These are phyloP conservation scores for Tetragonula clypearis DNA, from an alignment of 1,140 invertebrate species.

Conservation along the genomic window DNA sequence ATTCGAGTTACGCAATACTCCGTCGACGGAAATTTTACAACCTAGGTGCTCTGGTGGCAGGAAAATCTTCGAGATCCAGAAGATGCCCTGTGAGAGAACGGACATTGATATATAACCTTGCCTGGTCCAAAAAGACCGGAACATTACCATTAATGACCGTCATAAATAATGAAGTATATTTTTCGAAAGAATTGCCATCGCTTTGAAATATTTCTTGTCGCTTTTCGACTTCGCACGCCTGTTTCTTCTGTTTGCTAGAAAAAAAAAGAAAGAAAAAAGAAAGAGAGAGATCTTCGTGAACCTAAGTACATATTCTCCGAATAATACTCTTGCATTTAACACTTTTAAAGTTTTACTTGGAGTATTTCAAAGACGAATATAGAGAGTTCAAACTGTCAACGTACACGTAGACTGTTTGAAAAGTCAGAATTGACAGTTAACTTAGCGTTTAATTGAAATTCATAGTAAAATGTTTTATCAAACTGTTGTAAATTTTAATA, in stretches of 20 bases:
- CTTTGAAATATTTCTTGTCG: background rate
- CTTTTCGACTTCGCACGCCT: background rate
- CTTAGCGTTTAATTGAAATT: too few species aligned
- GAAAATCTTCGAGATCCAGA: background rate
- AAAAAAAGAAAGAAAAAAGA: background rate
- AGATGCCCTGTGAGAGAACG: slow-evolving; percentile 5
- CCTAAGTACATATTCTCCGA: background rate
- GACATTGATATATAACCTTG: slow-evolving; percentile 68
- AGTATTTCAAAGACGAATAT: background rate
- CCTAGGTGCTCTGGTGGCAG: slow-evolving; percentile 1
- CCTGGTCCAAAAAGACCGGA: slow-evolving; percentile 62
- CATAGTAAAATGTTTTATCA: too few species aligned
- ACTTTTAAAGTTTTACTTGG: background rate
- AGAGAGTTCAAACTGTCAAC: too few species aligned
- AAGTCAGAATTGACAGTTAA: background rate
- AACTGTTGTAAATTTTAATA: too few species aligned
- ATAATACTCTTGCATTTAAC: background rate
- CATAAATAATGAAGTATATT: slow-evolving; percentile 66
- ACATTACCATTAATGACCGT: slow-evolving; percentile 69
- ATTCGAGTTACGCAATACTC: background rate
- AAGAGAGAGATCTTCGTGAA: too few species aligned
- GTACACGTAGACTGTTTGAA: background rate
- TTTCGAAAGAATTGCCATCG: background rate
- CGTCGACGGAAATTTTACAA: slow-evolving; percentile 18
- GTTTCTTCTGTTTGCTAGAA: background rate